Evolutionary conservation across 2,888 invertebrate species (phyloP), one percentile per base, ranked within the genome.

Genomic region (Bombylius major): DNA sequence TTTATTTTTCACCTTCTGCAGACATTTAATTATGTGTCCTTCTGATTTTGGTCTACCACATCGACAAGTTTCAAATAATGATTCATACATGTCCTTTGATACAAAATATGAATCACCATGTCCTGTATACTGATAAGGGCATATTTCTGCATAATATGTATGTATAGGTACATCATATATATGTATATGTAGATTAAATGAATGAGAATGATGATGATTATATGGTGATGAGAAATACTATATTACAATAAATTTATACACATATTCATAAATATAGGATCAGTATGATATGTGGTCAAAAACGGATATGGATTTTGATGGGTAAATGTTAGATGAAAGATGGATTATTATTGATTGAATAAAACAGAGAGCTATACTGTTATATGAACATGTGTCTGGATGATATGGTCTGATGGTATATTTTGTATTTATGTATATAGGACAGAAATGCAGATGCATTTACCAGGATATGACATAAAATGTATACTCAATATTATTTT

Each of bases 1-100:
- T 54, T 66, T 65, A 61, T 64, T 65, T n/a, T 66, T 52, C 31
- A 64, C 64, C 39, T 67, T 69, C 58, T 72, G 73, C 34, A 73
- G 58, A 60, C 73, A 73, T 62, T 69, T 72, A 31, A 67, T 60
- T 62, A 69, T 60, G 58, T 73, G 72, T 7, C 62, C 59, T n/a
- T 65, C 66, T 52, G 61, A 63, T 49, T 66, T 68, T 11, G 59
- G 63, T 32, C 72, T 65, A 12, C 72, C 72, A 59, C 73, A 73
- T 13, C 73, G 73, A 58, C 73, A 73, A 31, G 60, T 65, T 31
- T 66, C 67, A 48, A 70, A 42, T 9, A 72, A 61, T 50, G 63
- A 58, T 51, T 68, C 65, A 53, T 67, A 67, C 70, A 72, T 72
- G 53, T 69, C 68, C 11, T 66, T 62, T 13, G 73, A 71, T 12